Evolutionary conservation across 2,888 invertebrate genomes (phyloP).

Genomic region (Xestia rhomboidea): DNA sequence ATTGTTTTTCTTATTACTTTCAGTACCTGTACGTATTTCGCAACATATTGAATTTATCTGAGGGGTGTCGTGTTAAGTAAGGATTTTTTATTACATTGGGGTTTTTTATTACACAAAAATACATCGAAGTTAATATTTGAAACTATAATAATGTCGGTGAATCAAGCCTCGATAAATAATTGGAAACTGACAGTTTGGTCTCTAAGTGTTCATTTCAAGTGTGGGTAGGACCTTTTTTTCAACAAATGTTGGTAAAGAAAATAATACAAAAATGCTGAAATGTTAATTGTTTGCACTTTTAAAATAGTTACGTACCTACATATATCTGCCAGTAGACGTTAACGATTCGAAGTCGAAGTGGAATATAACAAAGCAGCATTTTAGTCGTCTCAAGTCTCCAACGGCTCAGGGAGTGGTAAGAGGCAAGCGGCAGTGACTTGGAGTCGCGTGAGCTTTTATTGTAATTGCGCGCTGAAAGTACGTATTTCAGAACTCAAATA

Average conservation of each 20-base stretch:
- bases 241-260: neutral
- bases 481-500: slow-evolving; percentile 38
- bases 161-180: neutral
- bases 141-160: neutral
- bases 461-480: slow-evolving; percentile 60
- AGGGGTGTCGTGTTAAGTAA: neutral
- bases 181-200: neutral
- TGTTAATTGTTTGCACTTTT: neutral
- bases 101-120: neutral
- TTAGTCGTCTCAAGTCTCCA: slow-evolving; percentile 32
- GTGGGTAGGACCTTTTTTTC: rapidly evolving
- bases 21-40: neutral
- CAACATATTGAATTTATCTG: neutral
- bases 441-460: slow-evolving; percentile 57
- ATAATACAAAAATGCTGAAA: neutral
- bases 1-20: slow-evolving; percentile 3
- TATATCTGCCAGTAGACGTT: neutral
- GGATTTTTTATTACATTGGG: neutral
- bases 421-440: slow-evolving; percentile 37
- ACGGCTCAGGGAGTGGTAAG: slow-evolving; percentile 35
- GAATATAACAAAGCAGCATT: slow-evolving; percentile 43
- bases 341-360: slow-evolving; percentile 30
- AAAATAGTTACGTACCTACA: neutral
- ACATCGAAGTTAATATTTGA: neutral
- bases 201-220: neutral